Evolutionary conservation across 2,113 vertebrate species (phyloP).

Genomic region (Zootoca vivipara): DNA sequence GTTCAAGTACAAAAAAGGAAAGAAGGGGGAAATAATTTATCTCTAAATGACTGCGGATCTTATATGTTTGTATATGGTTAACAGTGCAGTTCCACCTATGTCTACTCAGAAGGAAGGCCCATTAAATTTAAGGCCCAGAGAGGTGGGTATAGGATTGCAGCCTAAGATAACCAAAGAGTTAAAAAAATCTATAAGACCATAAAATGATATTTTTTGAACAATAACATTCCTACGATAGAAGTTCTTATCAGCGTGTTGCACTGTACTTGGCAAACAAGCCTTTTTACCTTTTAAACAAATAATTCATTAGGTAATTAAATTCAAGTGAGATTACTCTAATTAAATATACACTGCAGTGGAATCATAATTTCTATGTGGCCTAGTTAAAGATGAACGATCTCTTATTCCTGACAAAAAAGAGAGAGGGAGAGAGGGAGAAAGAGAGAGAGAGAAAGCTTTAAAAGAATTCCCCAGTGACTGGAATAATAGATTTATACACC

Average conservation of each 20-base stretch:
- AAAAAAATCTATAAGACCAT: constrained; percentile 50
- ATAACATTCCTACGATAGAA: constrained; percentile 62
- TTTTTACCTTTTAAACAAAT: constrained; percentile 84
- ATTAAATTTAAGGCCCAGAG: not conserved
- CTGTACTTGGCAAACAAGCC: constrained; percentile 77
- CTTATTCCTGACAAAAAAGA: constrained; percentile 61
- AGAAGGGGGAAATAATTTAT: not conserved
- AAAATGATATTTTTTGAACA: constrained; percentile 42
- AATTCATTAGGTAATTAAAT: constrained; percentile 88
- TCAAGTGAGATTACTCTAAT: constrained; percentile 85
- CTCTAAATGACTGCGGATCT: not conserved
- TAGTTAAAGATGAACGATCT: constrained; percentile 77
- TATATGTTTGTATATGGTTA: not conserved
- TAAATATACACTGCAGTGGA: constrained; percentile 82
- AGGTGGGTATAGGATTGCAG: not conserved
- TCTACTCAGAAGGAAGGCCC: not conserved
- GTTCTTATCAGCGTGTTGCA: constrained; percentile 80
- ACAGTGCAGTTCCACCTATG: not conserved
- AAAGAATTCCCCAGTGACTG: constrained; percentile 67
- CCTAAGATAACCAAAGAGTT: constrained; percentile 57
- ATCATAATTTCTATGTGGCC: constrained; percentile 83
- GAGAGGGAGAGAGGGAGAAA: not conserved
- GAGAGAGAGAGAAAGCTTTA: constrained; percentile 53
- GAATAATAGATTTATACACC: constrained; percentile 72
- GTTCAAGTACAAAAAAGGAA: not conserved